Base-by-base conservation (phyloP, 35 echinoderm and acorn worm species). In the Stichopus chloronotus region DNA sequence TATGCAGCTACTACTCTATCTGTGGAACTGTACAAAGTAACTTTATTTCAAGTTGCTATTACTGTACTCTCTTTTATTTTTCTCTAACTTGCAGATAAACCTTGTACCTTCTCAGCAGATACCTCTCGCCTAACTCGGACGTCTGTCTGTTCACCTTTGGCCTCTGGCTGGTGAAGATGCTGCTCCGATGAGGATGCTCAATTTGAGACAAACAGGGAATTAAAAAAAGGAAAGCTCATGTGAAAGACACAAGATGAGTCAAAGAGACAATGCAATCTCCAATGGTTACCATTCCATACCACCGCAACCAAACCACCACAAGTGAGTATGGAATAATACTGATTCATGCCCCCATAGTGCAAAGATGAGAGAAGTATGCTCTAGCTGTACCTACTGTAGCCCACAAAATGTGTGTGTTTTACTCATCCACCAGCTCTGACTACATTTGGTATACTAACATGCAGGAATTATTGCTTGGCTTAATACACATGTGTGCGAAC, bases 241-340 rank as follows among this genome's bases (percentile, higher is more conserved):
- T 24, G 17, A 14, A 74, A 74, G 17, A 14, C 69, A 74, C 12
- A 74, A 74, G 69, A 74, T 74, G 69, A 74, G 19, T 20, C 69
- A 19, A 21, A 14, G 17, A 74, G 69, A 74, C 7, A 20, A 74
- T 74, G 69, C 69, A 8, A 21, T 74, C 22, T 74, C 69, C 14
- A 74, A 74, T n/a, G 69, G 69, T 74, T 20, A 74, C 69, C 69
- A 74, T 74, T 74, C 69, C 69, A 74, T 74, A n/a, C 69, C 69
- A 7, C 14, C 12, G n/a, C 69, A 74, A 74, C 69, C 69, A 74
- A 14, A 74, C 12, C 69, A 74, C 22, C 69, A 74, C 69, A 74
- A 74, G 69, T 74, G 69, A 74, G 69, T 74, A 21, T 14, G 6
- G 22, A 74, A 74, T 43, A 43, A 43, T 43, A 43, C 30, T 43